Evolutionary conservation across 2,797 vertebrate genomes (phyloP).

Genomic region (Gymnodraco acuticeps): DNA sequence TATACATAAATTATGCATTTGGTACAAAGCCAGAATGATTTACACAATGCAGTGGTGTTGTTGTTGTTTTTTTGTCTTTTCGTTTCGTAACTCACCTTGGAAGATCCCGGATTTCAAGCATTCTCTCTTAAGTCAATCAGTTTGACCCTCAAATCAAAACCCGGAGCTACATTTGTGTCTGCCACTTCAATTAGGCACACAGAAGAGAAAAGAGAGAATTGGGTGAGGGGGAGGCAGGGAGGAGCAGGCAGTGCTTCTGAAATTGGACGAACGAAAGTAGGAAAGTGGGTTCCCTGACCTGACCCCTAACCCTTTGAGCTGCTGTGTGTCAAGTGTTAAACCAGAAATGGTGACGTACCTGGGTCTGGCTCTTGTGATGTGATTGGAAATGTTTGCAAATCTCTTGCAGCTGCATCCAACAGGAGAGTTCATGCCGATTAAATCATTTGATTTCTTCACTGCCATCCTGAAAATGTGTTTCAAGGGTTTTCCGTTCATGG

Average conservation of each 20-base stretch:
- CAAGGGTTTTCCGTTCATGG: background rate
- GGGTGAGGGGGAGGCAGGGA: background rate
- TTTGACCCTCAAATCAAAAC: constrained; percentile 52
- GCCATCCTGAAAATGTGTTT: constrained; percentile 10
- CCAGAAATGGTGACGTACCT: constrained; percentile 24
- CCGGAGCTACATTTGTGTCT: constrained; percentile 53
- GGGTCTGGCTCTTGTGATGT: constrained; percentile 29
- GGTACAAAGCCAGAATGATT: background rate
- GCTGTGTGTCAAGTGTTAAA: constrained; percentile 3
- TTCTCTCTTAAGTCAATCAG: constrained; percentile 45
- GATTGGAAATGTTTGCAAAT: constrained; percentile 17
- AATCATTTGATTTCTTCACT: constrained; percentile 25
- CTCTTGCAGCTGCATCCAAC: background rate
- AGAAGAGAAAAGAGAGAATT: background rate
- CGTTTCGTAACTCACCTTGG: constrained; percentile 16
- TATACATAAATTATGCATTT: constrained; percentile 30
- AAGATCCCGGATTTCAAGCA: constrained; percentile 55
- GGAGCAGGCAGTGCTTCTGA: background rate
- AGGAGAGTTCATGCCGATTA: background rate
- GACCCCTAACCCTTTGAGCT: constrained; percentile 23
- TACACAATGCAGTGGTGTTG: constrained; percentile 16
- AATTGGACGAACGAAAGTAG: constrained; percentile 8
- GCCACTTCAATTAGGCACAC: constrained; percentile 61
- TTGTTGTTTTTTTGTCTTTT: background rate
- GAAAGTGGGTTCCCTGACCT: constrained; percentile 29